Evolutionary conservation across 2,797 vertebrate genomes (phyloP).

Genomic region (Spinibarbus caldwelli): DNA sequence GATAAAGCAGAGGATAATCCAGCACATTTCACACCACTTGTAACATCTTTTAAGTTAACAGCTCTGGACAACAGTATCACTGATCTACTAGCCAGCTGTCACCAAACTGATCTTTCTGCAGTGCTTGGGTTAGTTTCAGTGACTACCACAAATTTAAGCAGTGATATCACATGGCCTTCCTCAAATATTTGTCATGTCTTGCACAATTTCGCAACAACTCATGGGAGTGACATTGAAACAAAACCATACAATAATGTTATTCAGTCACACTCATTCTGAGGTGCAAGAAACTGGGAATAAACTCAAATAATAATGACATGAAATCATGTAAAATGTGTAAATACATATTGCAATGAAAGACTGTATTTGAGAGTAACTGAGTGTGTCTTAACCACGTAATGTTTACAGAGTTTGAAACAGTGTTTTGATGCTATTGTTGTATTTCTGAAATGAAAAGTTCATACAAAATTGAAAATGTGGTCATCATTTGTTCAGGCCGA

Average conservation of each 20-base stretch:
- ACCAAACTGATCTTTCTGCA: background rate
- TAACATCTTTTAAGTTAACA: slow-evolving; percentile 2
- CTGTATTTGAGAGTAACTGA: background rate
- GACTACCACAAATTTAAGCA: background rate
- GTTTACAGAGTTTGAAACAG: background rate
- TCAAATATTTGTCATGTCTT: background rate
- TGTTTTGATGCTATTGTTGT: background rate
- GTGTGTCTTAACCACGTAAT: background rate
- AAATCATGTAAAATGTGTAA: background rate
- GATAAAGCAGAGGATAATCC: slow-evolving; percentile 30
- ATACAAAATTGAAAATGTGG: background rate
- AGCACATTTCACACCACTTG: slow-evolving; percentile 30
- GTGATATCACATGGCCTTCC: slow-evolving; percentile 23
- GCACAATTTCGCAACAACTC: slow-evolving; percentile 9
- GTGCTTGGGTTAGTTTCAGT: background rate
- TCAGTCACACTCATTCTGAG: background rate
- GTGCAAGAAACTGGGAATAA: background rate
- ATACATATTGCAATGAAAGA: background rate
- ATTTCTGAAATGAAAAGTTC: background rate
- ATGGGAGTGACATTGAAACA: background rate
- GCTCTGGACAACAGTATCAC: background rate
- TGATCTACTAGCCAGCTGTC: slow-evolving; percentile 15
- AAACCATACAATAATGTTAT: background rate
- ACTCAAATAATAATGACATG: background rate
- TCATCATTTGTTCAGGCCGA: background rate